These are phyloP conservation scores for Cichlasoma orientale DNA, from an alignment of 2,797 vertebrate species.

Conservation along the genomic window DNA sequence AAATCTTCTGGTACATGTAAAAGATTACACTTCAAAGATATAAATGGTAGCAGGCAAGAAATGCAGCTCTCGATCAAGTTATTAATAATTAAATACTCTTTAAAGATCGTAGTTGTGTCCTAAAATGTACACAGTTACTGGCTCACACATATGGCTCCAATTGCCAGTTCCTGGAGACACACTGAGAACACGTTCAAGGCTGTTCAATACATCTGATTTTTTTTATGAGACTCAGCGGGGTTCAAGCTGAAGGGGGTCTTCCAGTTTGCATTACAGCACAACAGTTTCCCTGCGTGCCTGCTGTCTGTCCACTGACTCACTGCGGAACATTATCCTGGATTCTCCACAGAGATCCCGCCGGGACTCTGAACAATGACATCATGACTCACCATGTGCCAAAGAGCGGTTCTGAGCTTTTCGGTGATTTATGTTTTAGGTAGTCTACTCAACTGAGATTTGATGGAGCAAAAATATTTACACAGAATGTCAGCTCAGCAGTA, in stretches of 20 bases:
- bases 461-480: conserved; percentile 9
- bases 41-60: not conserved
- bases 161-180: conserved; percentile 10
- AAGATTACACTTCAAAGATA: not conserved
- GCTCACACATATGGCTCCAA: conserved; percentile 23
- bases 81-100: not conserved
- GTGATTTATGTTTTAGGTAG: conserved; percentile 38
- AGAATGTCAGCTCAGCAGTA: not conserved
- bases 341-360: conserved; percentile 24
- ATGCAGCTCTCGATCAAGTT: not conserved
- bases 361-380: conserved; percentile 38
- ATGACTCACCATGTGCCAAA: conserved; percentile 34
- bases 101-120: conserved; percentile 3
- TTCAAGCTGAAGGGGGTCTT: conserved; percentile 43
- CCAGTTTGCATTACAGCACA: conserved; percentile 1
- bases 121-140: conserved; percentile 25
- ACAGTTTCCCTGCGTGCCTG: not conserved
- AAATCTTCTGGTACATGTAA: not conserved
- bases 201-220: conserved; percentile 3
- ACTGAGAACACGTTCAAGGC: conserved; percentile 5
- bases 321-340: conserved; percentile 34
- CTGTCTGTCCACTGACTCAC: conserved; percentile 22
- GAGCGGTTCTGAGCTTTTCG: not conserved
- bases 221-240: conserved; percentile 27
- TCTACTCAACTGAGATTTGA: conserved; percentile 14